A percentile compares a stretch with the other conserved stretches of the same genome.
Evolutionary conservation across 2,888 invertebrate genomes (phyloP).

Genomic region (Volucella inflata): DNA sequence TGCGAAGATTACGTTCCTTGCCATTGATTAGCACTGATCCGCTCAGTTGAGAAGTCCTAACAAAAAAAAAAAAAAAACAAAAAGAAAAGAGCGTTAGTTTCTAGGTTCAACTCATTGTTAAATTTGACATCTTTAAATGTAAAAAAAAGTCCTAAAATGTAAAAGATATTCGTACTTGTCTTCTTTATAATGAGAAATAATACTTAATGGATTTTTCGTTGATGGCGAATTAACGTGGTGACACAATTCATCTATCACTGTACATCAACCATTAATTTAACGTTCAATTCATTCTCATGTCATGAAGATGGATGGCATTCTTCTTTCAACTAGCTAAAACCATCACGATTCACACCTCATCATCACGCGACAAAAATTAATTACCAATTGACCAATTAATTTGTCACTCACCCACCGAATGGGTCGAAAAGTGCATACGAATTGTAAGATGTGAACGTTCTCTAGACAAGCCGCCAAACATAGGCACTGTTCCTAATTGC

Average conservation of each 20-base stretch:
- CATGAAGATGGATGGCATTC: slow-evolving; percentile 15
- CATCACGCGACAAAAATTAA: slow-evolving; percentile 22
- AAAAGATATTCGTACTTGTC: too few relatives aligned
- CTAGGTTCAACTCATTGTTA: too few relatives aligned
- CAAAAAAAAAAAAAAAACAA: background rate
- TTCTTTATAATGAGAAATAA: background rate
- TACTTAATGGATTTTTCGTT: background rate
- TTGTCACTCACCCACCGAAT: slow-evolving; percentile 1
- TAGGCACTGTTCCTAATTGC: too few relatives aligned
- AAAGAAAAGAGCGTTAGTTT: background rate
- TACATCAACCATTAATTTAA: background rate
- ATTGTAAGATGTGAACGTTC: background rate
- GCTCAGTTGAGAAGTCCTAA: slow-evolving; percentile 92
- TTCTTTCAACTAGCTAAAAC: background rate
- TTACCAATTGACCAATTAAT: slow-evolving; percentile 33
- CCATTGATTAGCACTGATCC: slow-evolving; percentile 95
- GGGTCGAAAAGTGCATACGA: background rate
- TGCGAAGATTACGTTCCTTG: slow-evolving; percentile 92
- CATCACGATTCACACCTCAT: background rate
- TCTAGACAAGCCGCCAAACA: too few relatives aligned
- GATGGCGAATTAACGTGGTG: background rate
- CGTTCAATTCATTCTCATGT: background rate
- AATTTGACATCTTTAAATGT: too few relatives aligned
- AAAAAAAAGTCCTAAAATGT: too few relatives aligned
- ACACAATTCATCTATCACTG: background rate